Conservation (phyloP, 2,888 invertebrate genomes). For the Drosophila conformis region DNA sequence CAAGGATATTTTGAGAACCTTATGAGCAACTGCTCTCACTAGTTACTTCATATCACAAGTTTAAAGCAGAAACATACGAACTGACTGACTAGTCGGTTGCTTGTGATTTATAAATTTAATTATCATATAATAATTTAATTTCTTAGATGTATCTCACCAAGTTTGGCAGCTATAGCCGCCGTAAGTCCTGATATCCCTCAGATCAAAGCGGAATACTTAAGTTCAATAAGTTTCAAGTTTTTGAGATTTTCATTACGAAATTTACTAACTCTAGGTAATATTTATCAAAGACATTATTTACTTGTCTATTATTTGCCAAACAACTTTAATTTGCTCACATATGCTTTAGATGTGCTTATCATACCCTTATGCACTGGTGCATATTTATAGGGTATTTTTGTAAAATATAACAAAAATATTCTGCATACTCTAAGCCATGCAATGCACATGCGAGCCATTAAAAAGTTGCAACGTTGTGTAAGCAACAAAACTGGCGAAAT, state of each 20-base stretch:
- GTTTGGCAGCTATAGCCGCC: neutral
- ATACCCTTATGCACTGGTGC: neutral
- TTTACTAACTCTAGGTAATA: neutral
- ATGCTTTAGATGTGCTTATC: neutral
- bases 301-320: neutral
- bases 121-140: no score
- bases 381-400: conserved; percentile 20
- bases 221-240: neutral
- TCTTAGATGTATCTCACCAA: neutral
- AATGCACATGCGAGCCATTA: conserved; percentile 66
- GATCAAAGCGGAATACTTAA: no score
- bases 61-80: neutral
- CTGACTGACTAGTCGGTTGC: neutral
- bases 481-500: conserved; percentile 13
- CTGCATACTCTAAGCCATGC: conserved; percentile 23
- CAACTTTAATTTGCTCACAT: neutral
- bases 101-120: neutral
- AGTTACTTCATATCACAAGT: neutral
- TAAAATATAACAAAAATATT: conserved; percentile 9
- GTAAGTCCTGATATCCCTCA: neutral
- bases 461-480: conserved; percentile 54
- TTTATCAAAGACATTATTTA: neutral
- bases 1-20: neutral
- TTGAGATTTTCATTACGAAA: neutral
- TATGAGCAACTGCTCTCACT: neutral